Evolutionary conservation across 2,888 invertebrate genomes (phyloP), one percentile per base, ranked within the genome.

Genomic region (Eristalis arbustorum): DNA sequence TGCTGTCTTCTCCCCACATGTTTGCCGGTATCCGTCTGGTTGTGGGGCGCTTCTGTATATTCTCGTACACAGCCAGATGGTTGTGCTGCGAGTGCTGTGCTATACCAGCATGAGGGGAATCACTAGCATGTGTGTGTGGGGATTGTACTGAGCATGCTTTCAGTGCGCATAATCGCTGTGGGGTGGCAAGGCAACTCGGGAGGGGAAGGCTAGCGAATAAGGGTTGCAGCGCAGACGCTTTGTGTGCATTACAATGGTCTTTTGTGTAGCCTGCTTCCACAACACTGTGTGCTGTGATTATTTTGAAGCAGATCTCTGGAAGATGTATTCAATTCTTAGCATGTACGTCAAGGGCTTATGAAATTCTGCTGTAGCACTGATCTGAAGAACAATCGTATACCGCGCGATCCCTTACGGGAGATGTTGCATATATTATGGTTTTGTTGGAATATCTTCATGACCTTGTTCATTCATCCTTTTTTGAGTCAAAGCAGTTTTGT

Each of bases 1-100:
- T 56, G 22, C 8, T 34, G 14, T 59, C 22, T 59, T 69, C 34
- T 77, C 81, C 85, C 77, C 81, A 69, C 72, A 69, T 25, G 56
- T 42, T 40, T 28, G 22, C 31, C 28, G 57, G 6, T 28, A 71
- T 77, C 40, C 42, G 11, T 34, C 1, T 34, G 11, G 11, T 6
- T 6, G 25, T 25, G 59, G 13, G 4, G 59, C 25, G 23, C 13
- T 59, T 59, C 14, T 59, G 59, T 49, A 8, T 49, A 2, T 18
- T 49, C 49, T 49, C 49, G 49, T 18, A 49, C 49, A 49, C 18
- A 6, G 18, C 42, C 42, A 42, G 42, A 42, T 42, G 42, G n/a
- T 42, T n/a, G n/a, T 4, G 42, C 42, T 49, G n/a, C n/a, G 49
- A 49, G 49, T 18, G 18, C 5, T 49, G 49, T 49, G 49, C 18